Base-by-base conservation (phyloP, 2,797 vertebrate genomes). In the Lates japonicus region DNA sequence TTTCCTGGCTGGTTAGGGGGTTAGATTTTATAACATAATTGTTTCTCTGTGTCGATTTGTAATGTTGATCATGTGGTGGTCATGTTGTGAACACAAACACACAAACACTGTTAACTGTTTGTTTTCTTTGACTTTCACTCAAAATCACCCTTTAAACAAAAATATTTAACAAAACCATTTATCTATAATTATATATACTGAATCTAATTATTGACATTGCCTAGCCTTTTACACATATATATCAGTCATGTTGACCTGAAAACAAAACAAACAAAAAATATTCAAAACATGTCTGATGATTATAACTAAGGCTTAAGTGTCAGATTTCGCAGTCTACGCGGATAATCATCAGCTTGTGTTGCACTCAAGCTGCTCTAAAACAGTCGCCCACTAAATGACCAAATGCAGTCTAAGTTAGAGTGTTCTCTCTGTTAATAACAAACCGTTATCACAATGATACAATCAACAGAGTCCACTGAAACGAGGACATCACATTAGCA, bases 361-460 rank as follows among this genome's bases (percentile, higher is more conserved):
- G 52, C 25, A 31, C n/a, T 69, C 35, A 69, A 62, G 25, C 46
- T 57, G 42, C n/a, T 54, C 67, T 12, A 39, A 66, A 52, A 70
- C 55, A 58, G 31, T 59, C 31, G 19, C 51, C 13, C 2, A 59
- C 17, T 69, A 51, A 79, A 61, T 57, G 49, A 1, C 61, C 54
- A 39, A 46, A 68, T 35, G 41, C 29, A 42, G 42, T 57, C 20
- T 49, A 9, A 31, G 2, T 25, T 7, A 74, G 74, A 20, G 57
- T 33, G 63, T 35, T 65, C 4, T n/a, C n/a, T 29, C 63, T 60
- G 11, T 64, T 59, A 70, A 67, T n/a, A 22, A 41, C n/a, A 75
- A 80, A 74, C 48, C 52, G 13, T 54, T 48, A 22, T 11, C 7
- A 25, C 25, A 67, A 55, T 44, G 19, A 39, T 22, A 64, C 7